Evolutionary conservation across 2,888 invertebrate species (phyloP).

Genomic region (Dorcus parallelipipedus): DNA sequence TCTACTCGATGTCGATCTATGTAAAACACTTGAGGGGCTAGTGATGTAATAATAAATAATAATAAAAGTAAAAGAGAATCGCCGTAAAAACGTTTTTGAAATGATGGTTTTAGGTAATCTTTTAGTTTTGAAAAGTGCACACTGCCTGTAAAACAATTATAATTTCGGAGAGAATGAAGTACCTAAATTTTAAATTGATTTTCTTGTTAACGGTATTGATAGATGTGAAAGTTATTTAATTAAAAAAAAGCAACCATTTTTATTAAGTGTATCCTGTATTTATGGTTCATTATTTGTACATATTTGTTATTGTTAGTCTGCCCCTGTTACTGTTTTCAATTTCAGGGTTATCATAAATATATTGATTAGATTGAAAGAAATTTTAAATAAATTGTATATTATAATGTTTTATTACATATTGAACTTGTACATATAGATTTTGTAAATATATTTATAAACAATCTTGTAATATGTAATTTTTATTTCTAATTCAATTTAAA

Average conservation of each 20-base stretch:
- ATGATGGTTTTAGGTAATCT: conserved; percentile 6
- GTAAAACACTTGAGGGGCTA: conserved; percentile 27
- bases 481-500: neutral
- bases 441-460: conserved; percentile 49
- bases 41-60: conserved; percentile 27
- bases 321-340: conserved; percentile 38
- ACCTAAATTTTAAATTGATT: conserved; percentile 25
- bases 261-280: conserved; percentile 38
- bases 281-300: conserved; percentile 43
- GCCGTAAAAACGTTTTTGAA: neutral
- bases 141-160: conserved; percentile 34
- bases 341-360: conserved; percentile 33
- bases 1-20: conserved; percentile 11
- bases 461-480: conserved; percentile 17
- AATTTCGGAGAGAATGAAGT: conserved; percentile 21
- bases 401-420: conserved; percentile 45
- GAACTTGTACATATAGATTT: conserved; percentile 44
- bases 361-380: conserved; percentile 36
- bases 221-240: conserved; percentile 20
- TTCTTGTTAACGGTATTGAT: conserved; percentile 20
- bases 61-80: conserved; percentile 14
- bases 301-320: conserved; percentile 46
- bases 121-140: conserved; percentile 23
- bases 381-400: conserved; percentile 43
- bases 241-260: conserved; percentile 15